These are phyloP conservation scores for rat (Rattus norvegicus) DNA, from an alignment of 2,113 vertebrate genomes.

Conservation along the genomic window DNA sequence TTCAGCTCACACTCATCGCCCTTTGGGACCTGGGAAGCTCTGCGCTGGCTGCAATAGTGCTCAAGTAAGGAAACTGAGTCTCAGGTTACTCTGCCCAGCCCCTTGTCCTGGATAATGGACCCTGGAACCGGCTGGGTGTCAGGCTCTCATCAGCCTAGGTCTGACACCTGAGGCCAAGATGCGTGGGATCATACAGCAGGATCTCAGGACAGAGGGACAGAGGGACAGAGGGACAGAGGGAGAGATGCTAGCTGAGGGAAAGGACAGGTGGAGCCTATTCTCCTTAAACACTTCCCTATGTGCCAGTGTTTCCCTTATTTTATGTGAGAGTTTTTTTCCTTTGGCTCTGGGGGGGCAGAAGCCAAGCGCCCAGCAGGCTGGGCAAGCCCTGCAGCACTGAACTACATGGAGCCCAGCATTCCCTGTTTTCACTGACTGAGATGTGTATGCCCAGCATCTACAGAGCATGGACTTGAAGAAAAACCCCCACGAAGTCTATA, in stretches of 20 bases:
- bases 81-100: neutral
- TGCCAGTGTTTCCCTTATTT: neutral
- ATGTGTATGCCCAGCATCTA: neutral
- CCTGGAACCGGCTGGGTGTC: neutral
- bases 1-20: neutral
- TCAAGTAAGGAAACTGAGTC: neutral
- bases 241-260: neutral
- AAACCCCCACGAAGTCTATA: neutral
- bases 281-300: neutral
- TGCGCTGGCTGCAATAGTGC: rapidly evolving
- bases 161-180: neutral
- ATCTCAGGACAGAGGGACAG: too few species aligned
- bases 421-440: too few species aligned
- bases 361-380: neutral
- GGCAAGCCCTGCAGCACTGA: neutral
- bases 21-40: neutral
- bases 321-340: neutral
- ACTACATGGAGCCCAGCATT: neutral
- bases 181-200: neutral
- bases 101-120: neutral
- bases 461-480: neutral
- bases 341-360: neutral
- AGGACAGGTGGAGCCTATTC: neutral
- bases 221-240: too few species aligned
- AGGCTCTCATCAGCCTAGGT: neutral